Base-by-base conservation (phyloP, 2,888 invertebrate genomes). In the Eugnorisma glareosa region DNA sequence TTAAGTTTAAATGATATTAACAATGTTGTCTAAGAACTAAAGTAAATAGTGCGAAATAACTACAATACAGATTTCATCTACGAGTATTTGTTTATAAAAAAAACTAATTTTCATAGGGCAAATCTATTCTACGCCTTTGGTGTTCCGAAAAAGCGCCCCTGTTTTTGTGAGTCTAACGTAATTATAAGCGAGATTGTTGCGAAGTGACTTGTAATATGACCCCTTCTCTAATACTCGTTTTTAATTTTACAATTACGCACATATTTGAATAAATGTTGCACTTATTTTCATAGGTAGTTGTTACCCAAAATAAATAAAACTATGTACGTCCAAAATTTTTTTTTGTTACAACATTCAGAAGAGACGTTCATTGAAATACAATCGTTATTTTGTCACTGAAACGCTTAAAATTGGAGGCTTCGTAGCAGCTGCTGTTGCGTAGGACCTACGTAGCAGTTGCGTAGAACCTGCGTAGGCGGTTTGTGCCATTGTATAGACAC, bases 161-260 rank as follows among this genome's bases (percentile, higher is more conserved):
- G 94, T 94, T 95, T 94, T 95, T 93, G 93, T 92, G 91, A 93
- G 93, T 91, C 92, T 94, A 94, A 94, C 94, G 92, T 96, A 95
- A 96, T 96, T 96, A 96, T 93, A 93, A 93, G 92, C 91, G 93
- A 94, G 94, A 96, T 95, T 94, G 95, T 94, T 94, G 91, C 93
- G 91, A 95, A 95, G 94, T 95, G 95, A 95, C 95, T 95, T 92
- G 95, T 95, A 93, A 94, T 93, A 92, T 89, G 92, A 94, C 93
- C 95, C 95, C 95, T 95, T 94, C 93, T 87, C 88, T 93, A 93
- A 92, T 89, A 91, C 90, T 89, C n/a, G 89, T 91, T 93, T 92
- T 90, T 91, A 89, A 92, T 94, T 93, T 92, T 92, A 92, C 93
- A 92, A 93, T 92, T 90, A 89, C 89, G 89, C 86, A 84, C 83